A percentile compares a stretch with the other conserved stretches of the same genome.
Conservation (phyloP, 2,888 invertebrate species). For the Mythimna lalbum region DNA sequence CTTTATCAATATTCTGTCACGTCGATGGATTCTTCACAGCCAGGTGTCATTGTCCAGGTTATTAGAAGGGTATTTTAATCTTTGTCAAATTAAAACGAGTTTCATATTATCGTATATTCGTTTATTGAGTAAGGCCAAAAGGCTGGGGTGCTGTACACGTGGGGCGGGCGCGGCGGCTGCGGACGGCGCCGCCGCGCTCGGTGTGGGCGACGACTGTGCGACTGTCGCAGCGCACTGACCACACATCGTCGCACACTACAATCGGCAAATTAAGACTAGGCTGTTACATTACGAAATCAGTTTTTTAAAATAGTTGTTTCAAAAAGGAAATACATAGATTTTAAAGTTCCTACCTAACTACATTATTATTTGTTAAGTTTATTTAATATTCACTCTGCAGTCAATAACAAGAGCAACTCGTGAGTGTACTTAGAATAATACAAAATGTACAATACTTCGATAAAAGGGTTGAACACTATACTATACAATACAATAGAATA, state of each 20-base stretch:
- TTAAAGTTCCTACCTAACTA: slow-evolving; percentile 30
- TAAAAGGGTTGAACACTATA: slow-evolving; percentile 45
- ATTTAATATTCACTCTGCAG: slow-evolving; percentile 48
- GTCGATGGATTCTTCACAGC: neutral
- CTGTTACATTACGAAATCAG: slow-evolving; percentile 4
- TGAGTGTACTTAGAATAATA: slow-evolving; percentile 53
- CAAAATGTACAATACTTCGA: slow-evolving; percentile 57
- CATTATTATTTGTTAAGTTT: slow-evolving; percentile 13
- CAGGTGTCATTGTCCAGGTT: neutral
- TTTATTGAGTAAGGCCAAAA: slow-evolving; percentile 80
- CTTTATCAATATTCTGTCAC: neutral
- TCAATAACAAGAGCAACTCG: slow-evolving; percentile 37
- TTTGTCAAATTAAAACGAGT: neutral
- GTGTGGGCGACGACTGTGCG: neutral
- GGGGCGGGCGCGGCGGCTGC: neutral
- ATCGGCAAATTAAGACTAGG: slow-evolving; percentile 4
- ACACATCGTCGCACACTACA: slow-evolving; percentile 24
- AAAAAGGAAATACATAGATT: slow-evolving; percentile 14
- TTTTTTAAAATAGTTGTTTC: slow-evolving; percentile 7
- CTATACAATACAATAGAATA: slow-evolving; percentile 57
- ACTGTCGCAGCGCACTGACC: neutral
- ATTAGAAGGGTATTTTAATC: neutral
- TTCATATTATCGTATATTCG: slow-evolving; percentile 59
- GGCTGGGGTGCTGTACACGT: slow-evolving; percentile 66
- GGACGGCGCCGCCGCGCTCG: neutral